Evolutionary conservation across 2,888 invertebrate genomes (phyloP), one percentile per base, ranked within the genome.

Genomic region (Germaria angustata): DNA sequence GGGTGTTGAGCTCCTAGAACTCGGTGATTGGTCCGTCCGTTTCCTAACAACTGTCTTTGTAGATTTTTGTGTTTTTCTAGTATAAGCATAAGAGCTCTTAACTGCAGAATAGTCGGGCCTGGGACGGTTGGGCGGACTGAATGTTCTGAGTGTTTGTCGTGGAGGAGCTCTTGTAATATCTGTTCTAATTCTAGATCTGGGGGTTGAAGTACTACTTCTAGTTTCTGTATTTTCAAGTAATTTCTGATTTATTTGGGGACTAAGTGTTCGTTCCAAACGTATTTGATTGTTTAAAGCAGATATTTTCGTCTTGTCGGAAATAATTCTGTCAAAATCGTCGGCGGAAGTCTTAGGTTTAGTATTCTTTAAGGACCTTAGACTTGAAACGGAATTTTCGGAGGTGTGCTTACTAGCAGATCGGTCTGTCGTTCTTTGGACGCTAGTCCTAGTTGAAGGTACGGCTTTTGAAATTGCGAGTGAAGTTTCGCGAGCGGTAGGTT

Each of bases 131-230:
- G 85, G 41, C 9, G 89, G 88, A 83, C 88, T 89, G 11, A 86
- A 68, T n/a, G 86, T 84, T 32, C 89, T 86, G 57, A 86, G 68
- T 44, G 86, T 86, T 28, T 82, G 76, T 57, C 87, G 88, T 59
- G 86, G 86, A 13, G 90, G 88, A 59, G 88, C 85, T 83, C 71
- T 84, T 0, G 89, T 88, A 2, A 90, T 86, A 79, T 89, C 89
- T n/a, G 90, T 89, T 63, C 86, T 86, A 2, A 87, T 84, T 55
- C 89, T 85, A 0, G 88, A 87, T 44, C 86, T 86, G 5, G 88
- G 88, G 3, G 87, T 88, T 13, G 86, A 87, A 5, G 88, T 86
- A 1, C 86, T 86, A 72, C 88, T 89, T 34, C 68, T 83, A 3
- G 51, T 53, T 39, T 88, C 71, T 15, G 34, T 9, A 15, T 32